Evolutionary conservation across 2,797 vertebrate genomes (phyloP).

Genomic region (Danio aesculapii): DNA sequence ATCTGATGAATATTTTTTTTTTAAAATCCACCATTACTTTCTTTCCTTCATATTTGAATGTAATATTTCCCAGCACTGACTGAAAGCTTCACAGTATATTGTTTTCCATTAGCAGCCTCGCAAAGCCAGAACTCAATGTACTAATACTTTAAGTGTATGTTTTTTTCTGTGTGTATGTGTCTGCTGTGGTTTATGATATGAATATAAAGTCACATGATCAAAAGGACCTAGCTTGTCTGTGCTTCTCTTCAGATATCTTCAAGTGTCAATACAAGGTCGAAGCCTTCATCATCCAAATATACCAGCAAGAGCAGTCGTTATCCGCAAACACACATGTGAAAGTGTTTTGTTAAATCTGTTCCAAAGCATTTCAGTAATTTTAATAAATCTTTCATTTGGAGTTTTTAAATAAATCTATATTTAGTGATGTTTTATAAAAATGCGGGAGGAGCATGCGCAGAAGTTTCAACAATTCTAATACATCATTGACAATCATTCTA

Average conservation of each 20-base stretch:
- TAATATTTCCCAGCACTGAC: conserved; percentile 13
- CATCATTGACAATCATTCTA: too few species aligned
- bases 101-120: conserved; percentile 36
- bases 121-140: conserved; percentile 22
- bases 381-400: neutral
- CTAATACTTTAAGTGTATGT: conserved; percentile 36
- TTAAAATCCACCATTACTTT: too few species aligned
- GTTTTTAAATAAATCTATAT: too few species aligned
- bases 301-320: neutral
- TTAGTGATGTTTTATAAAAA: too few species aligned
- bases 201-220: conserved; percentile 1
- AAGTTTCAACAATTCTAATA: too few species aligned
- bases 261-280: neutral
- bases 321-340: neutral
- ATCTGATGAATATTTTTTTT: too few species aligned
- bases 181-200: conserved; percentile 41
- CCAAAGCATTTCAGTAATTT: neutral
- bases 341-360: neutral
- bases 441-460: too few species aligned
- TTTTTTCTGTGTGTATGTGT: neutral
- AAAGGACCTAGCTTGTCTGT: neutral
- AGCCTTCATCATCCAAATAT: neutral
- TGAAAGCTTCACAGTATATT: conserved; percentile 24
- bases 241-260: neutral
- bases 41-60: neutral